Evolutionary conservation across 2,113 vertebrate species (phyloP), one percentile per base, ranked within the genome.

Genomic region (Strigops habroptila): DNA sequence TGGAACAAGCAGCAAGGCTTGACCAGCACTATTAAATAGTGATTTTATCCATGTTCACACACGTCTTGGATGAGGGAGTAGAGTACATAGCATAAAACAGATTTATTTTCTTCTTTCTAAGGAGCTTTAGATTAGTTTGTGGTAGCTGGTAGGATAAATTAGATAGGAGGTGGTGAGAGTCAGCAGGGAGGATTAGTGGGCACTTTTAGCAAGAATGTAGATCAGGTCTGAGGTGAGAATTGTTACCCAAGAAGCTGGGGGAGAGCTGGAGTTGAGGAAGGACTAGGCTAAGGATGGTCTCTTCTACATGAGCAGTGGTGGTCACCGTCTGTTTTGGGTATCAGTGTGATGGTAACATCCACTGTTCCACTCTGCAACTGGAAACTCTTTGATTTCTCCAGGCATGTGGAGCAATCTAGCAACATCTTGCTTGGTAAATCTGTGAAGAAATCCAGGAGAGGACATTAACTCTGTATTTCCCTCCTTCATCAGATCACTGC

Each of bases 11-110:
- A 97, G 86, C 73, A 86, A 81, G 92, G 91, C 92, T 93, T 97
- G 96, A 97, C 95, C 83, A 75, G 51, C 51, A 6, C 95, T 89
- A 78, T 75, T 96, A 93, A 96, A 89, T 21, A 71, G 83, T 89
- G 95, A 95, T 95, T 93, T 97, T 97, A 97, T 97, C 92, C 92
- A 39, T 52, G 88, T 59, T 67, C 94, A 75, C 64, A 81, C 55
- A 43, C 69, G 83, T 81, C 48, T 71, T 75, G 91, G 64, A 51
- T 79, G 88, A 78, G 62, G 69, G 60, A 86, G 70, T 15, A 69
- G 73, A 91, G 69, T 35, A 68, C 33, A 15, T 19, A 51, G 64
- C 76, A 84, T 37, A 93, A 96, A 94, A 52, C 73, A 60, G 71
- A 74, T 73, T 60, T 44, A 3, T 21, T n/a, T n/a, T 30, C 82